Conservation (phyloP, 2,888 invertebrate species). For the Agrochola litura region DNA sequence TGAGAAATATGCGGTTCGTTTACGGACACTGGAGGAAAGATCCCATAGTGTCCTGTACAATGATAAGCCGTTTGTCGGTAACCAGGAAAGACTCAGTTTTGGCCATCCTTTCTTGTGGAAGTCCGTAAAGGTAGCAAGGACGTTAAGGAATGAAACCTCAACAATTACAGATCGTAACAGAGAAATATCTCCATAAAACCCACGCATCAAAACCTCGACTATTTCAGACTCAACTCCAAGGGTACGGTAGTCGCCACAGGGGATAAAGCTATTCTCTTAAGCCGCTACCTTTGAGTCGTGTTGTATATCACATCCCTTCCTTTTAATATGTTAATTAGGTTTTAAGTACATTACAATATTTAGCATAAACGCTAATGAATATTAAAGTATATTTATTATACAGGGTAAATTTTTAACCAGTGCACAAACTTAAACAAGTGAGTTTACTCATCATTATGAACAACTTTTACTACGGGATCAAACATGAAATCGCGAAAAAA, state of each 20-base stretch:
- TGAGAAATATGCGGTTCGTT: slow-evolving; percentile 33
- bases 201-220: not conserved
- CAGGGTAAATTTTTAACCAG: too few species aligned
- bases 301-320: not conserved
- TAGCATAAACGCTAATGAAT: not conserved
- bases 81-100: not conserved
- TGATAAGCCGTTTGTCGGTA: slow-evolving; percentile 29
- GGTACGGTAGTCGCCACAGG: not conserved
- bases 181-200: not conserved
- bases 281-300: not conserved
- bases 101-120: slow-evolving; percentile 3
- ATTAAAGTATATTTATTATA: too few species aligned
- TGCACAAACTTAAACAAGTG: too few species aligned
- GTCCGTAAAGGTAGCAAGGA: slow-evolving; percentile 6
- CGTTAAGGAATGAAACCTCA: not conserved
- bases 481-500: too few species aligned
- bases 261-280: not conserved
- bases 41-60: slow-evolving; percentile 4
- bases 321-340: not conserved
- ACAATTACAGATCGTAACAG: not conserved
- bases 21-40: not conserved
- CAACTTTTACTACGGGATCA: too few species aligned
- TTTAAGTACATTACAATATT: not conserved
- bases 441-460: too few species aligned
- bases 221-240: not conserved